A percentile compares a stretch with the other conserved stretches of the same genome.
phyloP scores from a whole-genome alignment of 2,113 vertebrate species.

The Triplophysa siluroides region DNA sequence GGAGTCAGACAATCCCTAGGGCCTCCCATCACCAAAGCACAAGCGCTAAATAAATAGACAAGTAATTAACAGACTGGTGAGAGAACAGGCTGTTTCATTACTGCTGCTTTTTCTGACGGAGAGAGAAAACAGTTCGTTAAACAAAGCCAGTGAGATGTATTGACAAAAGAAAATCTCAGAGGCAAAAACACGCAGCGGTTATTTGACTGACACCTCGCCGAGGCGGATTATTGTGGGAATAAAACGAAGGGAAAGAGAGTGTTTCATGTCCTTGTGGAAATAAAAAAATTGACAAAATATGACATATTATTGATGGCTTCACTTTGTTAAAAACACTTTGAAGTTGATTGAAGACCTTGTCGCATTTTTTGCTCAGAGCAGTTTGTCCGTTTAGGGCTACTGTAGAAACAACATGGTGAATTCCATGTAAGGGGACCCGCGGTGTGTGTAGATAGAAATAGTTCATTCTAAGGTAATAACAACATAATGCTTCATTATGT shows the following conservation, averaged over 20 bases:
- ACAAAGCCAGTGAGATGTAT: conserved; percentile 28
- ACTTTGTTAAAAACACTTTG: too few species aligned
- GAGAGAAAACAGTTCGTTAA: conserved; percentile 18
- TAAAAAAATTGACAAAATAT: background rate
- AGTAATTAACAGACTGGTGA: conserved; percentile 80
- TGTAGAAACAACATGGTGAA: too few species aligned
- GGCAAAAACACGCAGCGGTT: conserved; percentile 15
- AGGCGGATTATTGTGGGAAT: conserved; percentile 3
- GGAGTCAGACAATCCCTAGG: conserved; percentile 79
- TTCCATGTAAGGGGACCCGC: too few species aligned
- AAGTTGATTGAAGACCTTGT: too few species aligned
- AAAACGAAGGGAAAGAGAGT: background rate
- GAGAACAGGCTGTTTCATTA: conserved; percentile 76
- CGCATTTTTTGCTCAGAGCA: too few species aligned
- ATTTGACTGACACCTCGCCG: conserved; percentile 31
- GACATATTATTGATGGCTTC: too few species aligned
- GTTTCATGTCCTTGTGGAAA: background rate
- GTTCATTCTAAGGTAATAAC: too few species aligned
- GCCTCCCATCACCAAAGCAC: conserved; percentile 70
- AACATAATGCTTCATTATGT: too few species aligned
- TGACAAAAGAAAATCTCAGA: conserved; percentile 30
- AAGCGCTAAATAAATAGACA: conserved; percentile 84
- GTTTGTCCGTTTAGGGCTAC: too few species aligned
- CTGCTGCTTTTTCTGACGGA: conserved; percentile 49
- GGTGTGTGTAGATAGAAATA: too few species aligned